Conservation (phyloP, 2,797 vertebrate genomes). For the Cossypha caffra region DNA sequence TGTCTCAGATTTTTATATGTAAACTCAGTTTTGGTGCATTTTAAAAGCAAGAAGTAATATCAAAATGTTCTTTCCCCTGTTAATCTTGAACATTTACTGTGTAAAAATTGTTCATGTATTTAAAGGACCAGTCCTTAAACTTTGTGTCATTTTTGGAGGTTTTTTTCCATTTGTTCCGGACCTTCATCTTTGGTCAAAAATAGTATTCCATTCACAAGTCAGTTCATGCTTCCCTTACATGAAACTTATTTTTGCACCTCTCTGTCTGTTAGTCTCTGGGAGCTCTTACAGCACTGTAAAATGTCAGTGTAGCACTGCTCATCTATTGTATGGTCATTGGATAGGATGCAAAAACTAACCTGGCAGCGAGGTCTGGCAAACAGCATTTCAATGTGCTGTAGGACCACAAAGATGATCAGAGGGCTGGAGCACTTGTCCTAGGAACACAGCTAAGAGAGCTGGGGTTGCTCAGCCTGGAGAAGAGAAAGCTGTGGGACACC, state of each 20-base stretch:
- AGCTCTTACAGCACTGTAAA: background rate
- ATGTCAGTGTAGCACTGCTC: background rate
- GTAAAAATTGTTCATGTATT: background rate
- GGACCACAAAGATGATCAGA: background rate
- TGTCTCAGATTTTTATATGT: background rate
- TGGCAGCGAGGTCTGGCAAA: background rate
- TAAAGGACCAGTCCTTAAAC: background rate
- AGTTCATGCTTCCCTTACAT: background rate
- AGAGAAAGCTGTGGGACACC: background rate
- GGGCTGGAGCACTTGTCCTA: background rate
- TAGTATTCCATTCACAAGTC: background rate
- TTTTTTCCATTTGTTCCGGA: background rate
- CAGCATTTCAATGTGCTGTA: background rate
- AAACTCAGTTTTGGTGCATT: background rate
- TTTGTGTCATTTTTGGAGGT: fast-evolving
- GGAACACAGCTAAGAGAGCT: background rate
- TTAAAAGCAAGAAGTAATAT: background rate
- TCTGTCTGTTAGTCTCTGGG: background rate
- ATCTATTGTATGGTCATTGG: background rate
- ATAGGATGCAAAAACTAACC: background rate
- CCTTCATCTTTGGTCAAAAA: background rate
- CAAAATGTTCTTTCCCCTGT: background rate
- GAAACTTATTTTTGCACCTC: background rate
- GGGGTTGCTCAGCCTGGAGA: background rate
- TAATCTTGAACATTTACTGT: background rate